A percentile compares a stretch with the other conserved stretches of the same genome.
These are phyloP conservation scores for Argyrosomus japonicus DNA, from an alignment of 2,113 vertebrate genomes.

Conservation along the genomic window DNA sequence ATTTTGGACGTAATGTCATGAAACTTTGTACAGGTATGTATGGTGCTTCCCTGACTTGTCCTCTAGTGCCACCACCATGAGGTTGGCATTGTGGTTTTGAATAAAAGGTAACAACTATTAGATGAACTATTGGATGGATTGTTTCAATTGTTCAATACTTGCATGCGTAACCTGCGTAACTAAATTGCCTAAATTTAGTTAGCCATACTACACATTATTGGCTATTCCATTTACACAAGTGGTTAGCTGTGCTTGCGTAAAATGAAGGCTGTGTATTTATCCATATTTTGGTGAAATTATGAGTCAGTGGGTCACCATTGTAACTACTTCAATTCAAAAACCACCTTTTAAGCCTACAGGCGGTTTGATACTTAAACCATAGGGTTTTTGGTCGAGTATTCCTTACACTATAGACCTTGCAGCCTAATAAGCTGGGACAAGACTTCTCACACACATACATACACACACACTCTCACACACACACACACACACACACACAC, in stretches of 20 bases:
- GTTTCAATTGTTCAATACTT: no score
- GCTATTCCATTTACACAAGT: not conserved
- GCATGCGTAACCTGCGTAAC: no score
- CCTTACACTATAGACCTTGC: not conserved
- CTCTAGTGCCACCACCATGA: not conserved
- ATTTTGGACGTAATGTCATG: no score
- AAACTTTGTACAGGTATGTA: no score
- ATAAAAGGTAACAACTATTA: not conserved
- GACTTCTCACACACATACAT: constrained; percentile 25
- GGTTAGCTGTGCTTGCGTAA: not conserved
- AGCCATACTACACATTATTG: no score
- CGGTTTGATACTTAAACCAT: constrained; percentile 10
- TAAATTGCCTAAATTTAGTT: no score
- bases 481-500: constrained; percentile 36
- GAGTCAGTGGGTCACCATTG: not conserved
- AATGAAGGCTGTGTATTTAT: not conserved
- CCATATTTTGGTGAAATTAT: not conserved
- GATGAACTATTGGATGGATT: not conserved
- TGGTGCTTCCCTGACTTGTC: no score
- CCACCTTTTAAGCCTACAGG: constrained; percentile 1
- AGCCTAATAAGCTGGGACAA: constrained; percentile 1
- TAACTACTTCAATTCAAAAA: not conserved
- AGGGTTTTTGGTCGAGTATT: not conserved
- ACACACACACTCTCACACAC: constrained; percentile 30
- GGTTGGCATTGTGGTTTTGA: not conserved